These are phyloP conservation scores for Drosophila paulistorum DNA, from an alignment of 1,140 invertebrate species.

Conservation along the genomic window DNA sequence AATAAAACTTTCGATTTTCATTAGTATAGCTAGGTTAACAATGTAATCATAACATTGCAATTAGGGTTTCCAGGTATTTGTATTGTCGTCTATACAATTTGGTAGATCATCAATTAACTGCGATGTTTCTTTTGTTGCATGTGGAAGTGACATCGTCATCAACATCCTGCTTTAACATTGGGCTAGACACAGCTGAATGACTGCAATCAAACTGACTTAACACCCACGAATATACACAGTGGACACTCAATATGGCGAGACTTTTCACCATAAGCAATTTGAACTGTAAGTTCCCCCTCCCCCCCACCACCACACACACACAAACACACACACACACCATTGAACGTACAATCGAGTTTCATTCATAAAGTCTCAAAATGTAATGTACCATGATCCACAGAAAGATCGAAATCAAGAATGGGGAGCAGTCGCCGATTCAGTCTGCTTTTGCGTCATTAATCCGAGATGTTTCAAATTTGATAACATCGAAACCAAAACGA, in stretches of 20 bases:
- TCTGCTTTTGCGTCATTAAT: conserved; percentile 10
- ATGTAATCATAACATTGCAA: too few species aligned
- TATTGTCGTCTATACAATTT: too few species aligned
- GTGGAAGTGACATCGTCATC: background rate
- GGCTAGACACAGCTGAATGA: background rate
- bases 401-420: conserved; percentile 49
- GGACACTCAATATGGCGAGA: background rate
- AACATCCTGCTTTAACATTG: too few species aligned
- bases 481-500: conserved; percentile 3
- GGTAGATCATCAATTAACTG: too few species aligned
- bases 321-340: background rate
- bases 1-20: too few species aligned
- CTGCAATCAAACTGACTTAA: background rate
- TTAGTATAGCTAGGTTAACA: too few species aligned
- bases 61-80: too few species aligned
- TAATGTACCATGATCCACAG: conserved; percentile 64
- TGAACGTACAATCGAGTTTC: conserved; percentile 4
- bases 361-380: conserved; percentile 30
- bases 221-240: background rate
- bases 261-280: background rate
- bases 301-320: too few species aligned
- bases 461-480: conserved; percentile 13
- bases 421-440: conserved; percentile 46
- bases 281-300: background rate
- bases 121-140: background rate